A percentile compares a stretch with the other conserved stretches of the same genome.
phyloP scores from a whole-genome alignment of 2,113 vertebrate genomes.

The Gila orcuttii region DNA sequence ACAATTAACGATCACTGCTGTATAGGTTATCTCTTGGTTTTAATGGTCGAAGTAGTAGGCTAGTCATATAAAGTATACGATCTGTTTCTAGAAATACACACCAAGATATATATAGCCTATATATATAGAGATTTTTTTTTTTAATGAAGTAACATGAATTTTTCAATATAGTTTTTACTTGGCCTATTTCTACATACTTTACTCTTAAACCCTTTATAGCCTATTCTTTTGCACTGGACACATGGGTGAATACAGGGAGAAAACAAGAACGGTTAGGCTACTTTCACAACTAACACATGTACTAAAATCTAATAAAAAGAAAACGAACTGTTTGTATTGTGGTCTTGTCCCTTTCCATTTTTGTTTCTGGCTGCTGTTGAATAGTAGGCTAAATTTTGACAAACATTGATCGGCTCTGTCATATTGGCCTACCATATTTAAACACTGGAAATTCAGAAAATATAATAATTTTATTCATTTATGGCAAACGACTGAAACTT shows the following conservation, averaged over 20 bases:
- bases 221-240: background rate
- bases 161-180: no score
- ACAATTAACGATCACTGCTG: background rate
- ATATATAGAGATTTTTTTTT: no score
- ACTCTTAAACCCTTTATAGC: no score
- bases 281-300: background rate
- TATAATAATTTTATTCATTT: background rate
- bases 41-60: no score
- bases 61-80: no score
- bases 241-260: background rate
- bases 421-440: background rate
- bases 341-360: background rate
- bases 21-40: no score
- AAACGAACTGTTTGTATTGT: background rate
- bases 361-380: background rate
- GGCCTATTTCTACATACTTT: no score
- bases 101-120: no score
- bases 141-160: no score
- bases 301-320: background rate
- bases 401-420: background rate
- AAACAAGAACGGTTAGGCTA: background rate
- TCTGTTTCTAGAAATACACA: no score
- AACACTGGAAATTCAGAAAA: background rate
- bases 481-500: no score
- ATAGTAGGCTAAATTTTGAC: background rate